Evolutionary conservation across 2,113 vertebrate genomes (phyloP).

Genomic region (Pachyramphus minor): DNA sequence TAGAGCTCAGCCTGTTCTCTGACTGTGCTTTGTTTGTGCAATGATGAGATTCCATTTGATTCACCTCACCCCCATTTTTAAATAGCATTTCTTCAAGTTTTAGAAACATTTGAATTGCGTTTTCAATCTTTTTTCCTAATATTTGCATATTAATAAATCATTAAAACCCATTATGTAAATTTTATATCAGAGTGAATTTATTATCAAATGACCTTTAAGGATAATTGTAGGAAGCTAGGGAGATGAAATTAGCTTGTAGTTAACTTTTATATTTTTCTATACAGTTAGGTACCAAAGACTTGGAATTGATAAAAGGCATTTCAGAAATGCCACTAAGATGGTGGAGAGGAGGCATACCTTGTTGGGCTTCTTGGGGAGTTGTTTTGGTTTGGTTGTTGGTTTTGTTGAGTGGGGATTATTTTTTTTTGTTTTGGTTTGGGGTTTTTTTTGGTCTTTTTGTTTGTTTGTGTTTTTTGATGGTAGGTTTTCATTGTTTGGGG

Average conservation of each 20-base stretch:
- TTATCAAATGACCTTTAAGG: constrained; percentile 64
- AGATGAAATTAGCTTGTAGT: background rate
- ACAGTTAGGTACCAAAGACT: background rate
- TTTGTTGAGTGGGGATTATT: background rate
- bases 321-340: background rate
- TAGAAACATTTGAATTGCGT: background rate
- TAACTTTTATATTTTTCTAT: background rate
- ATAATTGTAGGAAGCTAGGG: constrained; percentile 55
- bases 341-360: background rate
- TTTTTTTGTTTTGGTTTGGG: background rate
- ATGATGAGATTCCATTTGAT: background rate
- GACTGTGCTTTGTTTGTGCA: background rate
- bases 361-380: background rate
- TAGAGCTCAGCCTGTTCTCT: background rate
- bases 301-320: background rate
- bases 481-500: background rate
- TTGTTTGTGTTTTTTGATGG: background rate
- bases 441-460: background rate
- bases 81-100: background rate
- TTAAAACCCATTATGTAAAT: constrained; percentile 76
- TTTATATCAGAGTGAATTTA: constrained; percentile 57
- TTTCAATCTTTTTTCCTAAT: constrained; percentile 45
- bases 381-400: background rate
- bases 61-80: background rate
- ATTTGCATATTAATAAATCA: constrained; percentile 73